These are phyloP conservation scores for Hermaeophaga mercurialis DNA, from an alignment of 2,888 invertebrate species.

Conservation along the genomic window DNA sequence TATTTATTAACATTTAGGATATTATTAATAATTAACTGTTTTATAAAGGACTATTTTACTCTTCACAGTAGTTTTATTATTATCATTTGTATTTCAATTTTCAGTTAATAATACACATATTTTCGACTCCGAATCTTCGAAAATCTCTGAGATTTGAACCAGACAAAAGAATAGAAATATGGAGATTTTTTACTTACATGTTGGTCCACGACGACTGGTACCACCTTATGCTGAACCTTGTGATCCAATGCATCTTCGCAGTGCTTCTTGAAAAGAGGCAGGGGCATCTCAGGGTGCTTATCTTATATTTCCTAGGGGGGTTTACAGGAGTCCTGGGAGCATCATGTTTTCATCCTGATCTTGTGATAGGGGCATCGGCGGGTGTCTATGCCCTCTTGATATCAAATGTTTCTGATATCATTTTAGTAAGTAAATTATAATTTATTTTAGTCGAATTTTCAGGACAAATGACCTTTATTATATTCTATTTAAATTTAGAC, in stretches of 20 bases:
- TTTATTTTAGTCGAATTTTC: slow-evolving; percentile 41
- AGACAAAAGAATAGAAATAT: slow-evolving; percentile 69
- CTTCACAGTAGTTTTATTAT: too few species aligned
- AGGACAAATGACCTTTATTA: too few species aligned
- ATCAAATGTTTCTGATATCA: slow-evolving; percentile 84
- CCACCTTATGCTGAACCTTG: slow-evolving; percentile 78
- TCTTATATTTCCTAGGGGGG: slow-evolving; percentile 77
- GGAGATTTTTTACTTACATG: slow-evolving; percentile 82
- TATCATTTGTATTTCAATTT: slow-evolving; percentile 8
- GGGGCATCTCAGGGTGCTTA: slow-evolving; percentile 71
- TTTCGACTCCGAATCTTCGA: slow-evolving; percentile 35
- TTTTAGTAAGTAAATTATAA: slow-evolving; percentile 63
- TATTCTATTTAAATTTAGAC: too few species aligned
- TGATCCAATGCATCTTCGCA: slow-evolving; percentile 67
- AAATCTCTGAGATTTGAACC: slow-evolving; percentile 65
- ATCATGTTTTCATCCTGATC: slow-evolving; percentile 75
- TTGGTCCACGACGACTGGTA: slow-evolving; percentile 76
- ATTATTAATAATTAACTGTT: too few species aligned
- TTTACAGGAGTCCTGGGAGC: slow-evolving; percentile 77
- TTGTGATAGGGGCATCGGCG: slow-evolving; percentile 87
- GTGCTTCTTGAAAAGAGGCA: slow-evolving; percentile 72
- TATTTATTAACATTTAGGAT: too few species aligned
- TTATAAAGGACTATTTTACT: too few species aligned
- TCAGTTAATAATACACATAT: slow-evolving; percentile 43
- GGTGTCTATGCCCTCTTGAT: slow-evolving; percentile 88